phyloP scores from a whole-genome alignment of 2,888 invertebrate genomes.

The Amblyjoppa proteus region DNA sequence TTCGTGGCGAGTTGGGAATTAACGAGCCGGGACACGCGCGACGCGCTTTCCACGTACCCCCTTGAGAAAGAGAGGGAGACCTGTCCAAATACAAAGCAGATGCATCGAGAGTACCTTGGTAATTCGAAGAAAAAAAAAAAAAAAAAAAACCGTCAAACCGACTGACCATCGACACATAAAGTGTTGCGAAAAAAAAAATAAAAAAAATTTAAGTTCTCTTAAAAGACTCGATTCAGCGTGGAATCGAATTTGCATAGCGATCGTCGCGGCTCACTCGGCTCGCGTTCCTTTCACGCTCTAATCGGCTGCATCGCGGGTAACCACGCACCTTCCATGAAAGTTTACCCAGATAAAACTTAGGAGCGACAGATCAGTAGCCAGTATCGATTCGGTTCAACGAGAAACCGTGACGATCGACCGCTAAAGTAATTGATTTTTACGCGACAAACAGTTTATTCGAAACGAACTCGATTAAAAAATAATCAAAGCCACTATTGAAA shows the following conservation, averaged over 20 bases:
- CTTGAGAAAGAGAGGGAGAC: background rate
- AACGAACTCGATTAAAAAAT: background rate
- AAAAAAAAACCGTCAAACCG: background rate
- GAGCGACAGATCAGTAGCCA: slow-evolving; percentile 16
- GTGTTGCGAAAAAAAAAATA: slow-evolving; percentile 3
- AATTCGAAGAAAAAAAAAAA: background rate
- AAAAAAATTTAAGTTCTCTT: slow-evolving; percentile 8
- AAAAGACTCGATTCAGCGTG: slow-evolving; percentile 19
- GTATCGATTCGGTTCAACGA: slow-evolving; percentile 45
- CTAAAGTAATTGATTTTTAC: background rate
- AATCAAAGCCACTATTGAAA: background rate
- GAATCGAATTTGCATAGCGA: slow-evolving; percentile 44
- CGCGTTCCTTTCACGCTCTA: slow-evolving; percentile 51
- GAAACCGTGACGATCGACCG: slow-evolving; percentile 23
- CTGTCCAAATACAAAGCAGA: background rate
- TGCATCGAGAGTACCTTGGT: background rate
- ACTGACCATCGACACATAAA: background rate
- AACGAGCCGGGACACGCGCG: slow-evolving; percentile 64
- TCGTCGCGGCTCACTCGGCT: slow-evolving; percentile 1
- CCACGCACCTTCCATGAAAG: slow-evolving; percentile 42
- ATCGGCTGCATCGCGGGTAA: slow-evolving; percentile 22
- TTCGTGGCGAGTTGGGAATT: slow-evolving; percentile 64
- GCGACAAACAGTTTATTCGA: background rate
- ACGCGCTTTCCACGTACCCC: slow-evolving; percentile 50
- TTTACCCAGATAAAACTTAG: slow-evolving; percentile 5